Evolutionary conservation across 2,797 vertebrate species (phyloP).

Genomic region (Luscinia luscinia): DNA sequence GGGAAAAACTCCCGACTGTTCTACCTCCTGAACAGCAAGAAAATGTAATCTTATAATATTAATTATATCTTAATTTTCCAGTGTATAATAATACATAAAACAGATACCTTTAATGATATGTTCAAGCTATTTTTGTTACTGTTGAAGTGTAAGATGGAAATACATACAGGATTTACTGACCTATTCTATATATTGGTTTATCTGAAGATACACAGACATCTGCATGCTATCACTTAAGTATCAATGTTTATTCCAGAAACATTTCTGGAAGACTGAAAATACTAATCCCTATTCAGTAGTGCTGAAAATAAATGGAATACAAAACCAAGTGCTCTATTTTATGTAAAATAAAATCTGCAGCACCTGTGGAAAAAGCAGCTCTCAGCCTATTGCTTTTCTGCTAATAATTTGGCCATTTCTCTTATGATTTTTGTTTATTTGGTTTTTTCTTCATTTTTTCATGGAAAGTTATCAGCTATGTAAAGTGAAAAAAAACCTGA

Average conservation of each 20-base stretch:
- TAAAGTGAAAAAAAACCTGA: not conserved
- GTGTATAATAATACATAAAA: not conserved
- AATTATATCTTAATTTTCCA: constrained; percentile 20
- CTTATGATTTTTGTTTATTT: not conserved
- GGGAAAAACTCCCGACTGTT: not conserved
- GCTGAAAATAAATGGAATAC: not conserved
- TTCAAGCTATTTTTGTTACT: not conserved
- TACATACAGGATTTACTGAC: not conserved
- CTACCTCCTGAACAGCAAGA: not conserved
- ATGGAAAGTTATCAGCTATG: not conserved
- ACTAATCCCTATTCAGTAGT: not conserved
- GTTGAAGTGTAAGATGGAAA: not conserved
- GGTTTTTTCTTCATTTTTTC: not conserved
- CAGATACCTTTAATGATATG: not conserved
- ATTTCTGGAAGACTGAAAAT: not conserved
- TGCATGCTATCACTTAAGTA: not conserved
- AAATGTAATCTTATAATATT: constrained; percentile 4
- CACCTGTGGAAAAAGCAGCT: not conserved
- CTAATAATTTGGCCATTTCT: not conserved
- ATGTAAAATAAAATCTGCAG: not conserved
- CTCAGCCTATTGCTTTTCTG: not conserved
- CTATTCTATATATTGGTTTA: not conserved
- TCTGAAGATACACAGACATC: not conserved
- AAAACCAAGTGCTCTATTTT: not conserved
- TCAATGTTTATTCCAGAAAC: not conserved